These are phyloP conservation scores for Eilema depressum DNA, from an alignment of 2,888 invertebrate species.

Conservation along the genomic window DNA sequence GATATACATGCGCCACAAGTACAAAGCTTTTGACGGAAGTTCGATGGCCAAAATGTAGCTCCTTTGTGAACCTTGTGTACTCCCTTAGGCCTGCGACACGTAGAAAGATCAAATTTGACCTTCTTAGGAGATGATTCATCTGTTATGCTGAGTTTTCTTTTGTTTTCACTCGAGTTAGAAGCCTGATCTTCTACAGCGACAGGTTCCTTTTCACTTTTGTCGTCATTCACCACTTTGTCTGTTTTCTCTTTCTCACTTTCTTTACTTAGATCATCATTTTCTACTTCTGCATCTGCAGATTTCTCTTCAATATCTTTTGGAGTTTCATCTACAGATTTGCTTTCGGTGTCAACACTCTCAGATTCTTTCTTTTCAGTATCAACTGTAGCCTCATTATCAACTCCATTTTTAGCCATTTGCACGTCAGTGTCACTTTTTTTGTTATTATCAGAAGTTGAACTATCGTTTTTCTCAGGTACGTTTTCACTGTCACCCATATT, in stretches of 20 bases:
- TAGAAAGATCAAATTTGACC: slow-evolving; percentile 59
- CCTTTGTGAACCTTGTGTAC: slow-evolving; percentile 74
- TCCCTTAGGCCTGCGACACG: slow-evolving; percentile 70
- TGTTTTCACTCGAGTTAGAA: slow-evolving; percentile 53
- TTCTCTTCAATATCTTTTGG: slow-evolving; percentile 13
- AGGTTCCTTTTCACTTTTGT: slow-evolving; percentile 24
- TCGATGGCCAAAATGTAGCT: slow-evolving; percentile 92
- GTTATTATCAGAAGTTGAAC: slow-evolving; percentile 7
- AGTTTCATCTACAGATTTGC: slow-evolving; percentile 13
- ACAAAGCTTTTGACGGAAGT: slow-evolving; percentile 93
- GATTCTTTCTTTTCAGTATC: slow-evolving; percentile 22
- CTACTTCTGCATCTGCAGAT: slow-evolving; percentile 11
- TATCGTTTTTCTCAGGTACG: slow-evolving; percentile 14
- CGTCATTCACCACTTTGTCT: slow-evolving; percentile 15
- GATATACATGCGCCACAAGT: slow-evolving; percentile 89
- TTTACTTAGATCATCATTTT: slow-evolving; percentile 20
- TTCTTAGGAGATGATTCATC: slow-evolving; percentile 58
- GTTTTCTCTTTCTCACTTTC: slow-evolving; percentile 21
- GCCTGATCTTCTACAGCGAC: slow-evolving; percentile 25
- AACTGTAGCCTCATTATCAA: neutral
- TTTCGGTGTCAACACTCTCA: slow-evolving; percentile 15
- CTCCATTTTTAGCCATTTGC: slow-evolving; percentile 16
- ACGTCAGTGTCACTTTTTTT: slow-evolving; percentile 25
- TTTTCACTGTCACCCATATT: slow-evolving; percentile 38
- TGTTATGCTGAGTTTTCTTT: slow-evolving; percentile 67